Base-by-base conservation (phyloP, 2,113 vertebrate species). In the Gyps fulvus region DNA sequence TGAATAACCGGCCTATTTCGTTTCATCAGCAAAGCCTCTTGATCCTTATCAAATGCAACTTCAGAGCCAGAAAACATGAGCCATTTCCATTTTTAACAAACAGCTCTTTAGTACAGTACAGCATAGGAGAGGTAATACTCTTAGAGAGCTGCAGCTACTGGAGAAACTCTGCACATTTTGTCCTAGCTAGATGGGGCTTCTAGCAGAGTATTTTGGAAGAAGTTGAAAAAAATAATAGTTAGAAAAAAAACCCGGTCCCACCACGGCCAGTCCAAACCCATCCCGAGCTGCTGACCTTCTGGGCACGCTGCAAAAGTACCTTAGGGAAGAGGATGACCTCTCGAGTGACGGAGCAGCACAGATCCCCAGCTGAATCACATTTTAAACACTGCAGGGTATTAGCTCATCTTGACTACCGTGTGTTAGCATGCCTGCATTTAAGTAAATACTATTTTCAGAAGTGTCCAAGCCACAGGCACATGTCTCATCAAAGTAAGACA, bases 331-430 rank as follows among this genome's bases (percentile, higher is more conserved):
- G n/a, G 27, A 58, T 49, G 42, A 10, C 19, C 63, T 73, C 42
- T 50, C 0, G 0, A 69, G 32, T 54, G 38, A 65, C 0, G 0
- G 40, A 90, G n/a, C n/a, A 73, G 42, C 3, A 10, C 31, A 81
- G 54, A 36, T 54, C n/a, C 47, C 14, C 8, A 77, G n/a, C 17
- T 67, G 50, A 74, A 78, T 62, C 38, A 25, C 27, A 16, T 50
- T 90, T 70, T 22, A 66, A 85, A 67, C 31, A 25, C 45, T 19
- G 23, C 72, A 90, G 42, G 7, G 13, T 36, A 78, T 50, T 73
- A 87, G 47, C 10, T 78, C 9, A 71, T 55, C n/a, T 54, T 18
- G 16, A 50, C 11, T 54, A 11, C 47, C 0, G 0, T 25, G 21
- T 57, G 32, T 43, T 59, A 88, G 59, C 5, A 18, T 17, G 42